Conservation (phyloP, 2,113 vertebrate species). For the Xenus cinereus region DNA sequence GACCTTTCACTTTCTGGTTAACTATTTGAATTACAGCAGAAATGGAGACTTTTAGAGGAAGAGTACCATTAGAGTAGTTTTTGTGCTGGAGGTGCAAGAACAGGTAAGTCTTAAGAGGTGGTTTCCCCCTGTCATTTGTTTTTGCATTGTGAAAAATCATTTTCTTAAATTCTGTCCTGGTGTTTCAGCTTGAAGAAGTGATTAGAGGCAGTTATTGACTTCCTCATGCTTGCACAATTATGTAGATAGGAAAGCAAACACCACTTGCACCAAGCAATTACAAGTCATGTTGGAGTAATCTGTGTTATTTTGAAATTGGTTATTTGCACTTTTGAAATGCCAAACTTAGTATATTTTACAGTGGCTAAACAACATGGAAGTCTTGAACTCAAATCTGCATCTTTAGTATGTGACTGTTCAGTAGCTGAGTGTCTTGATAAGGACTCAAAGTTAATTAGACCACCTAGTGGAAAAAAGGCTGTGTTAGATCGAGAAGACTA, state of each 20-base stretch:
- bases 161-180: not conserved
- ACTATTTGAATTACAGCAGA: not conserved
- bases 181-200: slow-evolving; percentile 11
- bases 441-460: not conserved
- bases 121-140: not conserved
- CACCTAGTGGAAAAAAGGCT: not conserved
- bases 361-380: not conserved
- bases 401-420: not conserved
- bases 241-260: slow-evolving; percentile 49
- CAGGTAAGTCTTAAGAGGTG: slow-evolving; percentile 2
- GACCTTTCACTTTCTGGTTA: slow-evolving; percentile 46
- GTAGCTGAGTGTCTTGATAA: not conserved
- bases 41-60: not conserved
- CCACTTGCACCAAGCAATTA: slow-evolving; percentile 6
- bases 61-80: not conserved
- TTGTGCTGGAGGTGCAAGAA: not conserved
- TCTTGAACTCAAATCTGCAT: not conserved
- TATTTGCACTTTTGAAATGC: slow-evolving; percentile 12
- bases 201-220: slow-evolving; percentile 30
- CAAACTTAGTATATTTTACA: not conserved
- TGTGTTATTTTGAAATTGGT: not conserved
- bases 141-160: not conserved
- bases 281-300: not conserved
- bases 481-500: not conserved
- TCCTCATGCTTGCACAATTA: slow-evolving; percentile 60